Conservation (phyloP, 2,113 vertebrate genomes). For the Sebastes fasciatus region DNA sequence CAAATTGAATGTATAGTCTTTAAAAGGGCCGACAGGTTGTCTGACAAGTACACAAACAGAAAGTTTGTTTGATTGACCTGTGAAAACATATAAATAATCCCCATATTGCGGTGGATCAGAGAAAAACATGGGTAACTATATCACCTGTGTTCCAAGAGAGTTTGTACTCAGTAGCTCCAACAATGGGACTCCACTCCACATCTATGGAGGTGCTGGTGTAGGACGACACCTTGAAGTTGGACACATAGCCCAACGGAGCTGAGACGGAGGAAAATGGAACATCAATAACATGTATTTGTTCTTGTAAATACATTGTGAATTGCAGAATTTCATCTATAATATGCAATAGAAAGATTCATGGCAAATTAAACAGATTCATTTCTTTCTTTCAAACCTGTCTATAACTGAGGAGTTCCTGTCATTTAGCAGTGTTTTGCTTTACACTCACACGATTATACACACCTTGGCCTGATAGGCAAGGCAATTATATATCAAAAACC, state of each 20-base stretch:
- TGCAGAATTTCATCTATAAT: not conserved
- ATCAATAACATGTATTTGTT: not conserved
- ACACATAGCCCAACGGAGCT: constrained; percentile 91
- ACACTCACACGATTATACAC: not conserved
- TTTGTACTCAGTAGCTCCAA: constrained; percentile 90
- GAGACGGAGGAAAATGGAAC: constrained; percentile 5
- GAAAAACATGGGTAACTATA: not conserved
- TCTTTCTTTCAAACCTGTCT: not conserved
- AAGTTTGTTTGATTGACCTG: not conserved
- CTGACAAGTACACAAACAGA: not conserved
- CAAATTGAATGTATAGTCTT: not conserved
- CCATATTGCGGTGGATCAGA: not conserved
- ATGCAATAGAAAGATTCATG: not conserved
- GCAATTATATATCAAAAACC: too few relatives aligned
- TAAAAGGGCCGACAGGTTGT: not conserved
- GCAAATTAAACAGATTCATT: too few relatives aligned
- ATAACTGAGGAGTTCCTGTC: not conserved
- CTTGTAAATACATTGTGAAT: not conserved
- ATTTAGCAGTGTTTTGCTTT: not conserved
- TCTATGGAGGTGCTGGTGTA: constrained; percentile 85
- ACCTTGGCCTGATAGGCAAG: not conserved
- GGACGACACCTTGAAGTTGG: constrained; percentile 89
- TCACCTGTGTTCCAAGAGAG: constrained; percentile 85
- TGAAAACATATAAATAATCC: not conserved
- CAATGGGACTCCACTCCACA: constrained; percentile 86